Conservation (phyloP, 2,888 invertebrate species). For the Rhaphigaster nebulosa region DNA sequence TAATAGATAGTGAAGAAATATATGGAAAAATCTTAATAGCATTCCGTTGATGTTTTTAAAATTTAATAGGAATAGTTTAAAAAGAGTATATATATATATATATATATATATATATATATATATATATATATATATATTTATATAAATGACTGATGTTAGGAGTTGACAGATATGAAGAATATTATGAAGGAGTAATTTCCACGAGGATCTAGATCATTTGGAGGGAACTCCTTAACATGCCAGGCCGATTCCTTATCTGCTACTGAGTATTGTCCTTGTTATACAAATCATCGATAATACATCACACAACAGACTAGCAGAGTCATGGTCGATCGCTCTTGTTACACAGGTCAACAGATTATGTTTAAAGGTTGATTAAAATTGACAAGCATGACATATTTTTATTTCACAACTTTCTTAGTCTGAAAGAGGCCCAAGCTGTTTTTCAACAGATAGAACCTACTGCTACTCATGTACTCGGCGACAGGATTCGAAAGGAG, state of each 20-base stretch:
- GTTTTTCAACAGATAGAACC: background rate
- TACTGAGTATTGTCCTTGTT: background rate
- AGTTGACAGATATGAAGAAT: background rate
- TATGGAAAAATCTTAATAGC: no score
- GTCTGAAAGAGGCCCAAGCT: background rate
- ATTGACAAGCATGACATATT: background rate
- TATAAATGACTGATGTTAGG: no score
- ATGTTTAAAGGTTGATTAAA: background rate
- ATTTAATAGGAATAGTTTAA: no score
- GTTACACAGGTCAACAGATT: background rate
- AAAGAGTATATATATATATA: no score
- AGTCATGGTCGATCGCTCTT: background rate
- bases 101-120: no score
- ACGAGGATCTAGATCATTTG: background rate
- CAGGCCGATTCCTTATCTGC: background rate
- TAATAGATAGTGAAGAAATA: no score
- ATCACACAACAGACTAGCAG: background rate
- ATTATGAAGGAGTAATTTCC: background rate
- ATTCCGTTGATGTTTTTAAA: no score
- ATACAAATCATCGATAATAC: background rate
- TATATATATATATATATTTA: no score
- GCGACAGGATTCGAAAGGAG: background rate
- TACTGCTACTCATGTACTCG: background rate
- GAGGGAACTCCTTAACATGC: background rate
- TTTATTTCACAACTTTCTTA: background rate